Percentiles rank a stretch among this genome's conserved stretches.
These are phyloP conservation scores for Apamea monoglypha DNA, from an alignment of 2,888 invertebrate genomes.

Conservation along the genomic window DNA sequence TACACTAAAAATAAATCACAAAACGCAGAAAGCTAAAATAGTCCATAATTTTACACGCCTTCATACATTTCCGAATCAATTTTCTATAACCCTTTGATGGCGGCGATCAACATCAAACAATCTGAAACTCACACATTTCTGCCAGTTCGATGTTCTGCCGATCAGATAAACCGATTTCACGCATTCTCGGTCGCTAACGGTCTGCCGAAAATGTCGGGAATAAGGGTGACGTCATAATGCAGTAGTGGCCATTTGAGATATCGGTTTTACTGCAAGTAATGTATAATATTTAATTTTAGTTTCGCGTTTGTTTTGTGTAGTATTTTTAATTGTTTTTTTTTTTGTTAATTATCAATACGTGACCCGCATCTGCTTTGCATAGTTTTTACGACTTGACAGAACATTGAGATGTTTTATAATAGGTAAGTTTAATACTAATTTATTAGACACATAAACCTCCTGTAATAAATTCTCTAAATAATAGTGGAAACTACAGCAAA, in stretches of 20 bases:
- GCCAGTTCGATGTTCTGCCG: conserved; percentile 32
- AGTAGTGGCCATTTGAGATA: neutral
- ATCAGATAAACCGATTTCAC: conserved; percentile 63
- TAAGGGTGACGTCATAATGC: conserved; percentile 38
- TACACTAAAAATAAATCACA: neutral
- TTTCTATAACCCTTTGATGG: conserved; percentile 44
- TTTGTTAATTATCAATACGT: too few relatives aligned
- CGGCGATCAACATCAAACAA: conserved; percentile 58
- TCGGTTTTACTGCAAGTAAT: neutral
- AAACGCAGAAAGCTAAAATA: neutral
- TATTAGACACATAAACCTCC: neutral
- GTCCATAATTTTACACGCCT: neutral
- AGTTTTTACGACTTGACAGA: neutral
- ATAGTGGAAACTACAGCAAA: neutral
- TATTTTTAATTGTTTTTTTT: too few relatives aligned
- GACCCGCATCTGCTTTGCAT: neutral
- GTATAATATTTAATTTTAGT: too few relatives aligned
- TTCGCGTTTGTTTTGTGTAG: neutral
- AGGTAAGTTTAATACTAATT: too few relatives aligned
- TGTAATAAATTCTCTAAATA: neutral
- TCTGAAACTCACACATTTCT: conserved; percentile 48
- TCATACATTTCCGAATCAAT: conserved; percentile 45
- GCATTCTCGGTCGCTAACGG: conserved; percentile 39
- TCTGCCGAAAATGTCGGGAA: conserved; percentile 29
- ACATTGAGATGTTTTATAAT: too few relatives aligned